These are phyloP conservation scores for Coturnix japonica DNA, from an alignment of 2,113 vertebrate genomes.

Conservation along the genomic window DNA sequence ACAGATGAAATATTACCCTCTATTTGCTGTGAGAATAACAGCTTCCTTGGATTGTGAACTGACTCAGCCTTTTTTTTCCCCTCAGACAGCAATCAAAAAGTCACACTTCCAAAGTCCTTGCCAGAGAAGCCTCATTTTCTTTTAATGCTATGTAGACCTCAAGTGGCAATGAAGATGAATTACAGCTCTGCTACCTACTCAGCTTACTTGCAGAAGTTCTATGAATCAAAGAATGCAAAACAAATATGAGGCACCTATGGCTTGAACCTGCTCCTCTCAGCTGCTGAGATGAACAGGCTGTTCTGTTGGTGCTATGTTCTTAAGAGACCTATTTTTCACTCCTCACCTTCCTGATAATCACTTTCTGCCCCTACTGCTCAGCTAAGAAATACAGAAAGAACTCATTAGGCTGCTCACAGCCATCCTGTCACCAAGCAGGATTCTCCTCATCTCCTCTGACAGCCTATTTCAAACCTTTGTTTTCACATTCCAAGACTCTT, in stretches of 20 bases:
- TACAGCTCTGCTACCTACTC: background rate
- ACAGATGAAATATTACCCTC: background rate
- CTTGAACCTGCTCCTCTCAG: background rate
- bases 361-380: background rate
- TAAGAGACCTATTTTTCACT: background rate
- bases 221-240: background rate
- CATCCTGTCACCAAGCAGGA: background rate
- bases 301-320: background rate
- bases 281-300: background rate
- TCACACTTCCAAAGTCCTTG: background rate
- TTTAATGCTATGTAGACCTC: background rate
- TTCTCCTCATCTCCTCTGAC: fast-evolving
- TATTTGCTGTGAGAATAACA: background rate
- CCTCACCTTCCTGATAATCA: background rate
- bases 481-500: background rate
- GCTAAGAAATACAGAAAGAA: background rate
- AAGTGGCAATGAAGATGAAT: background rate
- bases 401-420: background rate
- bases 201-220: background rate
- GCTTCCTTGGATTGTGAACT: background rate
- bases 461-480: background rate
- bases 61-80: background rate
- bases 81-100: background rate
- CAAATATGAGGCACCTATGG: background rate
- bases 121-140: background rate